These are phyloP conservation scores for Oligia latruncula DNA, from an alignment of 2,888 invertebrate species.

Conservation along the genomic window DNA sequence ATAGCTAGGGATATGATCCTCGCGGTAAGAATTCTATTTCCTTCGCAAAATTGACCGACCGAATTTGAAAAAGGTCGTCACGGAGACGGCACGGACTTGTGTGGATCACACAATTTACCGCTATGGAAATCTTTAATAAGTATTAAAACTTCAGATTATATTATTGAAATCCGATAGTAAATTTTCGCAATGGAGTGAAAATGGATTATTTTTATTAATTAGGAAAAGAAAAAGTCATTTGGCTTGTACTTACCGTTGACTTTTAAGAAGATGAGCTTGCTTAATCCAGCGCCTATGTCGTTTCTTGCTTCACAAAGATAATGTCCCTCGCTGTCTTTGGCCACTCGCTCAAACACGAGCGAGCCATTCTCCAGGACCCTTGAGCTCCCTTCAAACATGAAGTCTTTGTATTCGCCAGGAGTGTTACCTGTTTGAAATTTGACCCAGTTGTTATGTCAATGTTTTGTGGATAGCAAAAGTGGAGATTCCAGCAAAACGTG, in stretches of 20 bases:
- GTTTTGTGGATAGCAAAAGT: conserved; percentile 61
- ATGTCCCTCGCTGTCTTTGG: conserved; percentile 96
- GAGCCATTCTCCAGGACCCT: conserved; percentile 95
- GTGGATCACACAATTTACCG: conserved; percentile 57
- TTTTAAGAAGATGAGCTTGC: conserved; percentile 97
- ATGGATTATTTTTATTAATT: conserved; percentile 46
- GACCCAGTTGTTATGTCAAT: conserved; percentile 61
- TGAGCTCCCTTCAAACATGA: conserved; percentile 94
- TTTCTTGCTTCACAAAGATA: conserved; percentile 98
- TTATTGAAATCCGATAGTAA: conserved; percentile 14
- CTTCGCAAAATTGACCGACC: conserved; percentile 62
- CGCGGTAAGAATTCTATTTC: conserved; percentile 70
- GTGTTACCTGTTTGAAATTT: conserved; percentile 87
- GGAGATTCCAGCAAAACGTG: conserved; percentile 17
- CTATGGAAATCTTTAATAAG: conserved; percentile 49
- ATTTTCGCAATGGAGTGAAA: conserved; percentile 14
- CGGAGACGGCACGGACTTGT: conserved; percentile 44
- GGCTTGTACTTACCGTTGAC: conserved; percentile 94
- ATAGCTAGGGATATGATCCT: conserved; percentile 64
- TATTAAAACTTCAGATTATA: conserved; percentile 26
- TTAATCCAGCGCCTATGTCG: conserved; percentile 96
- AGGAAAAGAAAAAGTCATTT: conserved; percentile 22
- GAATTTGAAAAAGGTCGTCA: conserved; percentile 63
- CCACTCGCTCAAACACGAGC: conserved; percentile 94
- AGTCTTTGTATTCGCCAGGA: conserved; percentile 95